phyloP scores from a whole-genome alignment of 2,888 invertebrate genomes.

The Drosophila putrida region DNA sequence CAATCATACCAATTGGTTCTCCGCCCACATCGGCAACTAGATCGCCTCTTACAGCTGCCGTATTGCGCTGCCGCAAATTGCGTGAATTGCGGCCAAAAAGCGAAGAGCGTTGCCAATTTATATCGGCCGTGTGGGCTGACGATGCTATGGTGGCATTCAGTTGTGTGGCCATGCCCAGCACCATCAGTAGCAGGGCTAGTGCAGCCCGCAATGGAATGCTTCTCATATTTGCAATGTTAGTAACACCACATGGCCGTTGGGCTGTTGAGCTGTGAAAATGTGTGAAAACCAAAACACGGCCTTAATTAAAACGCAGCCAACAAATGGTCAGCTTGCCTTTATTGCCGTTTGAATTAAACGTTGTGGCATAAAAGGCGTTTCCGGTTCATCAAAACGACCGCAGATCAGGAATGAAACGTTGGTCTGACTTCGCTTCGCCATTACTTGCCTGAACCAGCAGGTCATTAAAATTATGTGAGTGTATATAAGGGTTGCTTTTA shows the following conservation, averaged over 20 bases:
- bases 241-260: slow-evolving; percentile 52
- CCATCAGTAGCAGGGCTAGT: slow-evolving; percentile 59
- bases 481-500: slow-evolving; percentile 18
- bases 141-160: slow-evolving; percentile 53
- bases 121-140: slow-evolving; percentile 69
- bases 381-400: slow-evolving; percentile 16
- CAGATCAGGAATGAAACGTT: slow-evolving; percentile 1
- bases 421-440: background rate
- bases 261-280: slow-evolving; percentile 26
- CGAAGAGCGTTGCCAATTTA: slow-evolving; percentile 89
- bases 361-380: slow-evolving; percentile 25
- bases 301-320: slow-evolving; percentile 62
- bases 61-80: slow-evolving; percentile 63
- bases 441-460: slow-evolving; percentile 7
- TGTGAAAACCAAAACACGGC: slow-evolving; percentile 15
- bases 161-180: slow-evolving; percentile 66
- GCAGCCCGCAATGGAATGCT: slow-evolving; percentile 73
- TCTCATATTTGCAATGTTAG: slow-evolving; percentile 73
- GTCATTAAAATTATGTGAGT: slow-evolving; percentile 61
- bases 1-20: slow-evolving; percentile 30
- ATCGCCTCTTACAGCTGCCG: slow-evolving; percentile 19
- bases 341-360: slow-evolving; percentile 39
- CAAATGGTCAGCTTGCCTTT: slow-evolving; percentile 22
- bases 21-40: slow-evolving; percentile 17
- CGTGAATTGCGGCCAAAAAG: slow-evolving; percentile 94